A percentile compares a stretch with the other conserved stretches of the same genome.
phyloP scores from a whole-genome alignment of 2,113 vertebrate species.

The Ictalurus punctatus region DNA sequence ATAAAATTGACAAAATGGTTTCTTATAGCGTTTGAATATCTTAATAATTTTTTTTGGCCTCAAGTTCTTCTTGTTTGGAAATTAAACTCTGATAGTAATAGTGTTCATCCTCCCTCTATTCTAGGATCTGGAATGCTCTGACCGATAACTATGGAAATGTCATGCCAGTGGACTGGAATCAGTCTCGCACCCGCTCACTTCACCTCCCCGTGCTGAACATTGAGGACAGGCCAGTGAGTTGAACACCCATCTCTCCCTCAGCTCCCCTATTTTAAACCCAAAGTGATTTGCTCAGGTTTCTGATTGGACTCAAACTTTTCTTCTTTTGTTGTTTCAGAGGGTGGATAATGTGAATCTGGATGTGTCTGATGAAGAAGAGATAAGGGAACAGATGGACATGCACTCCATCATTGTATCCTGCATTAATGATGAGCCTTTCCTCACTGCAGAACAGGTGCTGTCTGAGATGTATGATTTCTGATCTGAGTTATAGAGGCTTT shows the following conservation, averaged over 20 bases:
- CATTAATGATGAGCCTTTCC: constrained; percentile 87
- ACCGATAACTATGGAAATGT: constrained; percentile 86
- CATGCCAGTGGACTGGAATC: constrained; percentile 90
- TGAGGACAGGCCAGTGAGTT: constrained; percentile 83
- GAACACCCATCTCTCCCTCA: constrained; percentile 34
- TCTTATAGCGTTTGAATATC: not conserved
- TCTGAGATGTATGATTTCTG: not conserved
- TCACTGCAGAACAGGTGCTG: constrained; percentile 92
- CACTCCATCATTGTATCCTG: constrained; percentile 95
- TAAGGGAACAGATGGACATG: constrained; percentile 94
- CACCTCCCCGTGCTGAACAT: constrained; percentile 83
- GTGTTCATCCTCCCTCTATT: not conserved
- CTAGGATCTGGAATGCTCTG: constrained; percentile 90
- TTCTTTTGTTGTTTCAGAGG: constrained; percentile 65
- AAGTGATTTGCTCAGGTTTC: not conserved
- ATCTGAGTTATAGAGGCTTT: not conserved
- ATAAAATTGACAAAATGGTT: not conserved
- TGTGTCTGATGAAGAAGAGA: constrained; percentile 89
- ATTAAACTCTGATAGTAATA: not conserved
- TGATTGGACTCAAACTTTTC: not conserved
- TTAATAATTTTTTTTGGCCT: not conserved
- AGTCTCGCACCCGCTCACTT: constrained; percentile 80
- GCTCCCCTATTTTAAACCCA: not conserved
- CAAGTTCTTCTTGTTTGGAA: not conserved
- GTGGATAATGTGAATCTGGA: constrained; percentile 78